A percentile compares a stretch with the other conserved stretches of the same genome.
Conservation (phyloP, 2,888 invertebrate species). For the Cyaniris semiargus region DNA sequence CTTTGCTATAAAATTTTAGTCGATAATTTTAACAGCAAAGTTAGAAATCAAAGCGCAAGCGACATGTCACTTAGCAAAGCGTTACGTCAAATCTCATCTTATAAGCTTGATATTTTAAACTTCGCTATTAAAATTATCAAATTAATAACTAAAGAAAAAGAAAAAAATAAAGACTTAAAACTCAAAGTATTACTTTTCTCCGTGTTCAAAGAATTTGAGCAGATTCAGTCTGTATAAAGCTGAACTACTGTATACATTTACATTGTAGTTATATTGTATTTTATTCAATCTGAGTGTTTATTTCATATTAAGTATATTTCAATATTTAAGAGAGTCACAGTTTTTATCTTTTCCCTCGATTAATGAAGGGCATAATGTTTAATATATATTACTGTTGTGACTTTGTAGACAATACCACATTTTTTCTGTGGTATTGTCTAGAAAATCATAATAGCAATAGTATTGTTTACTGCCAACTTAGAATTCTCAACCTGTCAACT, state of each 20-base stretch:
- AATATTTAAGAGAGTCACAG: background rate
- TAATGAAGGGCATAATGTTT: background rate
- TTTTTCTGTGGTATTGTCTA: background rate
- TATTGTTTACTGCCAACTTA: constrained; percentile 21
- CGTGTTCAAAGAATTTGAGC: background rate
- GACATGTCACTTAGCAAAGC: background rate
- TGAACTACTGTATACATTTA: background rate
- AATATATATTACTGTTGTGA: constrained; percentile 1
- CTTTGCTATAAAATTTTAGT: too few relatives aligned
- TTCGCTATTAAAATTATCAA: too few relatives aligned
- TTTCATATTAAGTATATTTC: constrained; percentile 23
- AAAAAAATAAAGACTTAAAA: too few relatives aligned
- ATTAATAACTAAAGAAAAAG: too few relatives aligned
- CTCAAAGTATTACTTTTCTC: too few relatives aligned
- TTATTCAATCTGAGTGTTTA: constrained; percentile 19
- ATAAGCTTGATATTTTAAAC: background rate
- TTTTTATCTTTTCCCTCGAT: constrained; percentile 13
- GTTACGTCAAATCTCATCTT: background rate
- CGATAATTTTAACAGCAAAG: too few relatives aligned
- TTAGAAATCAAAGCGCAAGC: background rate
- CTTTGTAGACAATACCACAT: background rate
- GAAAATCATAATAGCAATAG: background rate
- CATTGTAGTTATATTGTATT: background rate
- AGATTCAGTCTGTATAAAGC: background rate
- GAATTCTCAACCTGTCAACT: background rate